Conservation (phyloP, 2,888 invertebrate species). For the Drosophila limbata region DNA sequence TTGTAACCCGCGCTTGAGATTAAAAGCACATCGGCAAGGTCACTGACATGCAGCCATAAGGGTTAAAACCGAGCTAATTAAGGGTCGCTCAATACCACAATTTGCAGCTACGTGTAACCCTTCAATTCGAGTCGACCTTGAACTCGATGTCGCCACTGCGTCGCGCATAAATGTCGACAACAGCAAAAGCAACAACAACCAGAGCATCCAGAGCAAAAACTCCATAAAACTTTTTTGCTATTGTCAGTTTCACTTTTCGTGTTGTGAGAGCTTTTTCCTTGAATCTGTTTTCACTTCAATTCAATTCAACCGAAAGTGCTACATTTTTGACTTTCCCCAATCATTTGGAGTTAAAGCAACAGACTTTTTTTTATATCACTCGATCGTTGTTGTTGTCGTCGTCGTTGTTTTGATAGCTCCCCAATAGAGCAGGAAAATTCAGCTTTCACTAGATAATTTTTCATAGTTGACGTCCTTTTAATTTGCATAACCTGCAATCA, state of each 20-base stretch:
- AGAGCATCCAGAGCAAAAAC: conserved; percentile 20
- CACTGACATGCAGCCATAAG: conserved; percentile 18
- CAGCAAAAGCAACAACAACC: conserved; percentile 15
- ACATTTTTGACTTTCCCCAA: conserved; percentile 25
- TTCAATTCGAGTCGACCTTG: conserved; percentile 55
- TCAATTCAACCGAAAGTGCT: conserved; percentile 57
- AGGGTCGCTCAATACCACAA: conserved; percentile 6
- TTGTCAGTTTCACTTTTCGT: conserved; percentile 71
- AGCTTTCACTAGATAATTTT: neutral
- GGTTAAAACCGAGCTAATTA: conserved; percentile 37
- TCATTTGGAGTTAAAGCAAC: conserved; percentile 29
- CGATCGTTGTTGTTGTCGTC: conserved; percentile 19
- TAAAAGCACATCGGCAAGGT: conserved; percentile 13
- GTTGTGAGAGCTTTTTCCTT: conserved; percentile 26
- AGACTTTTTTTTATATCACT: conserved; percentile 32
- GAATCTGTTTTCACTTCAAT: conserved; percentile 26
- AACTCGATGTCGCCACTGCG: conserved; percentile 66
- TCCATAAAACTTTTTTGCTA: conserved; percentile 55
- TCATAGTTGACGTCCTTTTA: neutral
- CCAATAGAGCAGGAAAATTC: conserved; percentile 4
- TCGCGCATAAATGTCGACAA: conserved; percentile 55
- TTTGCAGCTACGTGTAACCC: conserved; percentile 11
- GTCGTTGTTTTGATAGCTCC: conserved; percentile 34
- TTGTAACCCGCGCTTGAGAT: conserved; percentile 17
- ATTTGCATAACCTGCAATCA: conserved; percentile 1